These are phyloP conservation scores for Oedothorax gibbosus DNA, from an alignment of 1,140 invertebrate species.

Conservation along the genomic window DNA sequence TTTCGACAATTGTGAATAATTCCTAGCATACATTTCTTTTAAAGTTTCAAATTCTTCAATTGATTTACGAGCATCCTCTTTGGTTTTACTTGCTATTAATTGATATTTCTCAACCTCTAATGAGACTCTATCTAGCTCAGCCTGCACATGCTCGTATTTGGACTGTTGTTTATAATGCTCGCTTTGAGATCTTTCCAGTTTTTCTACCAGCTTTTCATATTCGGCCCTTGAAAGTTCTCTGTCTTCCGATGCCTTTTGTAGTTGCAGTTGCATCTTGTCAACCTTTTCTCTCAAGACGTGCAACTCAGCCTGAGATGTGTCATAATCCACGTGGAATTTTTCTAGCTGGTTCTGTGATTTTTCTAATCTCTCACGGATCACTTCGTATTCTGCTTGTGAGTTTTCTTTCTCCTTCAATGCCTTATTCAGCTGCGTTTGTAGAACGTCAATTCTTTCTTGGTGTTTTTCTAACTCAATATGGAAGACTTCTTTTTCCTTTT, in stretches of 20 bases:
- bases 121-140: conserved; percentile 87
- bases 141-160: conserved; percentile 85
- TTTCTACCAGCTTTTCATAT: conserved; percentile 91
- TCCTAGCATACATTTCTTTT: conserved; percentile 88
- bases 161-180: conserved; percentile 89
- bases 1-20: conserved; percentile 83
- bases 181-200: conserved; percentile 89
- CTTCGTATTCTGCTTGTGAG: conserved; percentile 84
- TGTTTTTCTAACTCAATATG: conserved; percentile 84
- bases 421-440: conserved; percentile 83
- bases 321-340: conserved; percentile 79
- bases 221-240: conserved; percentile 89
- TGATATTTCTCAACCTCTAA: conserved; percentile 88
- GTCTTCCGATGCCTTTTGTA: conserved; percentile 87
- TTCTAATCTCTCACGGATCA: conserved; percentile 88
- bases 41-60: conserved; percentile 85
- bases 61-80: conserved; percentile 86
- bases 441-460: conserved; percentile 83
- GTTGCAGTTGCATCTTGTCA: conserved; percentile 83
- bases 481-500: conserved; percentile 87
- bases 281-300: conserved; percentile 91
- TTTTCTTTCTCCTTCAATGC: conserved; percentile 86
- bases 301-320: conserved; percentile 87
- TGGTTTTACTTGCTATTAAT: conserved; percentile 79
- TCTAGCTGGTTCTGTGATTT: conserved; percentile 73